Percentiles rank a stretch among this genome's conserved stretches.
phyloP scores from a whole-genome alignment of 2,888 invertebrate genomes.

The Phytoseiulus persimilis region DNA sequence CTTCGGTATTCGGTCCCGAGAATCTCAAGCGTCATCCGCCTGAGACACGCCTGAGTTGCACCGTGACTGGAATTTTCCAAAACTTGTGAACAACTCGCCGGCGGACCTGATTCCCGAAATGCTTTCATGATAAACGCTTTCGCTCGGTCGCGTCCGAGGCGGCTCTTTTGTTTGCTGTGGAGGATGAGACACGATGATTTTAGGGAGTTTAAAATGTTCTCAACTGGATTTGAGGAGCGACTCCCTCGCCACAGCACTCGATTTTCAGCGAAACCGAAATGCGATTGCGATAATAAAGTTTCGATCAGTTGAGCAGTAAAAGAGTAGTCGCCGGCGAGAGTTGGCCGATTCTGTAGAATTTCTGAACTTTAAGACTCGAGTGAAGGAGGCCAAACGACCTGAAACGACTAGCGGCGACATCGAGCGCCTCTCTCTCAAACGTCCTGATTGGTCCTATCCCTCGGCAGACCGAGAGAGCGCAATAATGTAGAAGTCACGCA shows the following conservation, averaged over 20 bases:
- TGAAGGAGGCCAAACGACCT: too few relatives aligned
- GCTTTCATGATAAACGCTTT: not conserved
- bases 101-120: too few relatives aligned
- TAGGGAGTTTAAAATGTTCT: not conserved
- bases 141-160: not conserved
- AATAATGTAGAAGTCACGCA: too few relatives aligned
- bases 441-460: too few relatives aligned
- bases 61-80: not conserved
- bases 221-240: not conserved
- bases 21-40: not conserved
- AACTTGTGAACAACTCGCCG: not conserved
- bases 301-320: not conserved
- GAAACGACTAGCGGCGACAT: too few relatives aligned
- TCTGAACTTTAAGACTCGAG: not conserved
- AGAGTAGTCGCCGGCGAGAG: not conserved
- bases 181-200: too few relatives aligned
- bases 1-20: not conserved
- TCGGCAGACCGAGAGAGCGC: too few relatives aligned
- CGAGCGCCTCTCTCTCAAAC: not conserved
- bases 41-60: not conserved
- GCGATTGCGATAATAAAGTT: conserved; percentile 32
- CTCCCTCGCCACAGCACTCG: not conserved
- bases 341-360: not conserved
- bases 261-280: conserved; percentile 7
- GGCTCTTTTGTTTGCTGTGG: not conserved